These are phyloP conservation scores for Scaptodrosophila latifasciaeformis DNA, from an alignment of 2,888 invertebrate species.

Conservation along the genomic window DNA sequence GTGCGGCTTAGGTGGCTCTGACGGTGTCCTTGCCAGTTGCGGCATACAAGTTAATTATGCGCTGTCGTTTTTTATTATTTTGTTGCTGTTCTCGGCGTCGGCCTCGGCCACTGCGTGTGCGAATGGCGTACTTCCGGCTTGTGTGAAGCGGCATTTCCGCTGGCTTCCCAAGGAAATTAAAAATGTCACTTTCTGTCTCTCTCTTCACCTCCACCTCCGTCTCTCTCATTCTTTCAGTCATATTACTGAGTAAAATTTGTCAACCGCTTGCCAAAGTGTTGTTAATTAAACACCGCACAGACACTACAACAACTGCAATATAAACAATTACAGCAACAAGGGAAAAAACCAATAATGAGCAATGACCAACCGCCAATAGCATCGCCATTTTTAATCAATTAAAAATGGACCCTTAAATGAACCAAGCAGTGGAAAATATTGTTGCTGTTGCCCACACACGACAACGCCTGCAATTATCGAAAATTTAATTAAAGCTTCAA, in stretches of 20 bases:
- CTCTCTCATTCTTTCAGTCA: too few species aligned
- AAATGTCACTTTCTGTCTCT: conserved; percentile 62
- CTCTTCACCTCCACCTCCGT: too few species aligned
- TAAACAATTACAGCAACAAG: background rate
- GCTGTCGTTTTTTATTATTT: conserved; percentile 26
- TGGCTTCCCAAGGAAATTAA: conserved; percentile 56
- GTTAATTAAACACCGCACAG: conserved; percentile 55
- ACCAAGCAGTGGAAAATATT: conserved; percentile 14
- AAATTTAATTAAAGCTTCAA: conserved; percentile 65
- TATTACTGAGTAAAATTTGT: too few species aligned
- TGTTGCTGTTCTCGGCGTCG: conserved; percentile 2
- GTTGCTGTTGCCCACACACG: conserved; percentile 1
- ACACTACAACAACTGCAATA: conserved; percentile 27
- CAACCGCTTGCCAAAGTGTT: conserved; percentile 17
- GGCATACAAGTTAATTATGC: conserved; percentile 61
- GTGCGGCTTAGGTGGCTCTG: conserved; percentile 28
- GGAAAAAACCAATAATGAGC: conserved; percentile 11
- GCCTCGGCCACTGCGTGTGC: too few species aligned
- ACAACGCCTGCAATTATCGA: conserved; percentile 67
- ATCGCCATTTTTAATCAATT: conserved; percentile 58
- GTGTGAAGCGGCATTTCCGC: conserved; percentile 49
- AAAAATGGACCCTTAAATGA: conserved; percentile 57
- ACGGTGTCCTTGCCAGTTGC: conserved; percentile 19
- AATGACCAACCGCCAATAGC: background rate
- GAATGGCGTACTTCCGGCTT: conserved; percentile 53